Conservation (phyloP, 2,797 vertebrate species). For the Mionectes olivaceus region DNA sequence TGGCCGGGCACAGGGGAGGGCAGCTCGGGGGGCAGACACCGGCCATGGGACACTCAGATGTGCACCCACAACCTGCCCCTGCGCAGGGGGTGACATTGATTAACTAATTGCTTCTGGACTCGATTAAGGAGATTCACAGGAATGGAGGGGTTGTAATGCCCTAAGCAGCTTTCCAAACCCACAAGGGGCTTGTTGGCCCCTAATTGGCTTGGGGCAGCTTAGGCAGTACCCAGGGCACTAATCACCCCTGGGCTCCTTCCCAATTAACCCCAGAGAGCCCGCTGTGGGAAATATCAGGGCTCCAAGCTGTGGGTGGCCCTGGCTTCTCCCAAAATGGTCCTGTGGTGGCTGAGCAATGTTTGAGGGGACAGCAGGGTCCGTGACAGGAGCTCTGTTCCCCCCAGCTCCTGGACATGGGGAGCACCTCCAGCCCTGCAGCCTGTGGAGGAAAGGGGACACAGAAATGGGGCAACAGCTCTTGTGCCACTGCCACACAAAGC, state of each 20-base stretch:
- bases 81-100: neutral
- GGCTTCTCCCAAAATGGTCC: neutral
- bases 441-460: too few relatives aligned
- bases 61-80: neutral
- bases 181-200: neutral
- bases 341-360: fast-evolving
- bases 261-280: neutral
- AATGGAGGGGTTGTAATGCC: neutral
- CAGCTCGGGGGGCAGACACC: fast-evolving
- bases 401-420: fast-evolving
- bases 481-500: neutral
- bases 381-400: fast-evolving
- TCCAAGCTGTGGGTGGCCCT: fast-evolving
- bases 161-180: neutral
- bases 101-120: conserved; percentile 31
- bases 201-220: conserved; percentile 45
- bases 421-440: neutral
- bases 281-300: fast-evolving
- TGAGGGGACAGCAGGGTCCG: neutral
- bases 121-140: neutral
- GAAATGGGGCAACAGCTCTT: neutral
- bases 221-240: neutral
- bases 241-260: neutral
- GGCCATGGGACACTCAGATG: neutral
- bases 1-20: neutral